These are phyloP conservation scores for Orchesellides sinensis DNA, from an alignment of 2,888 invertebrate species.

Conservation along the genomic window DNA sequence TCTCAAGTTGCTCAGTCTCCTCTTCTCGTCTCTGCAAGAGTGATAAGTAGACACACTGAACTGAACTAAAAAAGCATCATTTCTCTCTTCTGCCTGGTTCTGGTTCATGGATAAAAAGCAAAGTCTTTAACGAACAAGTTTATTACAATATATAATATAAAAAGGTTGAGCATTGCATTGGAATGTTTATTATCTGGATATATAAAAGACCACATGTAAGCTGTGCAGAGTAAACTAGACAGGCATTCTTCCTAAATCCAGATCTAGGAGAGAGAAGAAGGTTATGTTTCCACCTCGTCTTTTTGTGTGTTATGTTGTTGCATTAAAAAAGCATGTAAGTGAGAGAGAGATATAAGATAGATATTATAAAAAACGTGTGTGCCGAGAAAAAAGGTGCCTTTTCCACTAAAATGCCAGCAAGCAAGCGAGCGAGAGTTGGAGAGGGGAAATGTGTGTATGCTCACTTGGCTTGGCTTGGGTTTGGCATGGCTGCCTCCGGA, in stretches of 20 bases:
- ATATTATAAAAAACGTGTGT: neutral
- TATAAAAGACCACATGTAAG: constrained; percentile 13
- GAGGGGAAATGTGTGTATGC: constrained; percentile 55
- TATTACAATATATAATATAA: no score
- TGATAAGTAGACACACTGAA: no score
- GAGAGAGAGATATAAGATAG: no score
- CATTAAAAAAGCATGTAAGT: neutral
- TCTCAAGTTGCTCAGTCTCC: no score
- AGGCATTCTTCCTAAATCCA: constrained; percentile 27
- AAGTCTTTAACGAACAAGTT: no score
- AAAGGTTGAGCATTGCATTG: no score
- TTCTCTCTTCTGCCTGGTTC: no score
- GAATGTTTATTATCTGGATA: no score
- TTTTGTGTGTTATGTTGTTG: constrained; percentile 9
- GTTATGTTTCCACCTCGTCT: constrained; percentile 39
- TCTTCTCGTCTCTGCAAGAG: no score
- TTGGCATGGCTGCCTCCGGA: constrained; percentile 70
- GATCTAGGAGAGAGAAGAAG: neutral
- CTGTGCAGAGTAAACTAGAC: neutral
- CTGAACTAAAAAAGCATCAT: no score
- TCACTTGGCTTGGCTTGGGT: constrained; percentile 65
- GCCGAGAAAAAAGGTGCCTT: constrained; percentile 47
- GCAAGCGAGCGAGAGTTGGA: neutral
- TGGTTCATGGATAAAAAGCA: no score
- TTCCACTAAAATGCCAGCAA: constrained; percentile 13